Evolutionary conservation across 2,113 vertebrate species (phyloP).

Genomic region (Pristiophorus japonicus): DNA sequence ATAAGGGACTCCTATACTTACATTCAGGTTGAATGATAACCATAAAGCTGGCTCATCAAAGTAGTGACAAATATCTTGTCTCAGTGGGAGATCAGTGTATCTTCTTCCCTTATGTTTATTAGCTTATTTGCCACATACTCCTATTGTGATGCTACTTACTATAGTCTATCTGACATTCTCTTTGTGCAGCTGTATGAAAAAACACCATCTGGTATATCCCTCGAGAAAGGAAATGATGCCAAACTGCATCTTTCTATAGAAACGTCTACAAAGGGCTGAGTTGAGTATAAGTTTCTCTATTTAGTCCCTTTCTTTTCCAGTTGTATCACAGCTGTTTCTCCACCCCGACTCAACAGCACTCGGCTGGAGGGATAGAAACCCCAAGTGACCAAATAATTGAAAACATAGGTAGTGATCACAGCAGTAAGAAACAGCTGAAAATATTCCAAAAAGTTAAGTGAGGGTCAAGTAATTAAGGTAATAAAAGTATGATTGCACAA

Average conservation of each 20-base stretch:
- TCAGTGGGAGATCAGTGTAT: neutral
- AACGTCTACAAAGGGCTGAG: neutral
- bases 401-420: neutral
- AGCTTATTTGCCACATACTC: neutral
- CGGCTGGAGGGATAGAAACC: too few relatives aligned
- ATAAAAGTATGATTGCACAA: neutral
- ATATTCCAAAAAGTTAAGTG: neutral
- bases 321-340: neutral
- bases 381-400: neutral
- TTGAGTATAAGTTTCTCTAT: neutral
- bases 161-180: neutral
- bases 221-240: neutral
- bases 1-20: neutral
- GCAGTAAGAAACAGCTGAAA: neutral
- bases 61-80: neutral
- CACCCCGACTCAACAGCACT: neutral
- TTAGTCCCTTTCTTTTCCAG: neutral
- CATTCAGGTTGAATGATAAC: neutral
- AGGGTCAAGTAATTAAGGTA: neutral
- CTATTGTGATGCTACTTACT: neutral
- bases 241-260: neutral
- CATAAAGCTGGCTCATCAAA: neutral
- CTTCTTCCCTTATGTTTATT: conserved; percentile 23
- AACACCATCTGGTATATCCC: conserved; percentile 21
- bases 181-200: neutral